These are phyloP conservation scores for Coptodon rendalli DNA, from an alignment of 2,113 vertebrate species.

Conservation along the genomic window DNA sequence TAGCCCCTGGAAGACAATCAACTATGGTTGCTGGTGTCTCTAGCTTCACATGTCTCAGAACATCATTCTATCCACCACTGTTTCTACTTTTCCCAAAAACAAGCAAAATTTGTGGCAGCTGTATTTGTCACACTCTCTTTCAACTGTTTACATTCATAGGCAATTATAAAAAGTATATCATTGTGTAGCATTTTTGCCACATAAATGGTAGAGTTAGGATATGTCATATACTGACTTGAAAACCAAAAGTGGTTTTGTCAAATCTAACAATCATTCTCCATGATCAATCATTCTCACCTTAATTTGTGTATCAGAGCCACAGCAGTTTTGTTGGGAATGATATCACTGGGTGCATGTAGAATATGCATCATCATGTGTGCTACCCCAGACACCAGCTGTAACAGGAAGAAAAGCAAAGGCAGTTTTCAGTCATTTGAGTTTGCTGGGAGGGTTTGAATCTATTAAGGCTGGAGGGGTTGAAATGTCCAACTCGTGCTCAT, in stretches of 20 bases:
- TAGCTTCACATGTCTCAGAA: neutral
- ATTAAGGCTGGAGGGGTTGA: neutral
- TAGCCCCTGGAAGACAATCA: too few species aligned
- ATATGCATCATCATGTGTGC: neutral
- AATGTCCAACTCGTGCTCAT: neutral
- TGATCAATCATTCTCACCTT: neutral
- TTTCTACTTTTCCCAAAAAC: neutral
- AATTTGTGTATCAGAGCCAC: neutral
- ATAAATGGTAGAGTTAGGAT: too few species aligned
- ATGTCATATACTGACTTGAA: too few species aligned
- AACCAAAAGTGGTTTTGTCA: too few species aligned
- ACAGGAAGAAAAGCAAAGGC: neutral
- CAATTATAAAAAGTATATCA: neutral
- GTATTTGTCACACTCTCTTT: neutral
- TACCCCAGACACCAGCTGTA: neutral
- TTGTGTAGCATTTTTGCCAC: neutral
- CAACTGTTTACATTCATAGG: neutral
- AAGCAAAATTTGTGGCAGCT: neutral
- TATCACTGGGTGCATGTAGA: neutral
- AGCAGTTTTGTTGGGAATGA: neutral
- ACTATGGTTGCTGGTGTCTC: neutral
- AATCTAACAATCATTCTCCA: neutral
- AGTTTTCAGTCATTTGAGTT: neutral
- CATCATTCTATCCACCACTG: neutral
- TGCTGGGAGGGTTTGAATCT: neutral